Conservation (phyloP, 1,140 invertebrate species). For the Samia ricini region DNA sequence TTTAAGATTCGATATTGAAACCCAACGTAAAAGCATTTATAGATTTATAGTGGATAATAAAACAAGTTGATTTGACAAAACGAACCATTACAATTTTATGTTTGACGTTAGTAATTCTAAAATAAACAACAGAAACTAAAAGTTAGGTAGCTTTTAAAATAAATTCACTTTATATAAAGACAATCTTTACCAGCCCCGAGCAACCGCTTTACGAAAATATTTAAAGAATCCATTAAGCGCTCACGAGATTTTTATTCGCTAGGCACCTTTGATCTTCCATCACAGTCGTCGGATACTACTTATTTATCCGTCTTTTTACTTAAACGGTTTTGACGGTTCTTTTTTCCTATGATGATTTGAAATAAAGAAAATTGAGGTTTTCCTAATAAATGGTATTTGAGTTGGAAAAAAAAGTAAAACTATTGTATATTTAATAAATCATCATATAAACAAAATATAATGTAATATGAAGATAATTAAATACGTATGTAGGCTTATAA, state of each 20-base stretch:
- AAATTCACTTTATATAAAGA: not conserved
- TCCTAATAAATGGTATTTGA: not conserved
- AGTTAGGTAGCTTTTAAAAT: not conserved
- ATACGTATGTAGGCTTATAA: no score
- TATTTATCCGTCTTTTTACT: not conserved
- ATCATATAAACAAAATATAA: no score
- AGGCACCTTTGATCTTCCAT: conserved; percentile 5
- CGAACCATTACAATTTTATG: no score
- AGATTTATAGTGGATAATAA: no score
- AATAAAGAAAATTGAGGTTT: not conserved
- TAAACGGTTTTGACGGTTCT: not conserved
- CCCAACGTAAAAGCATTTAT: no score
- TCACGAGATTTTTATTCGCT: conserved; percentile 4
- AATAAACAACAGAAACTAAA: not conserved
- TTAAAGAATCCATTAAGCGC: not conserved
- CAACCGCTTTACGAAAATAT: not conserved
- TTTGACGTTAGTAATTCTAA: not conserved
- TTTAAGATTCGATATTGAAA: no score
- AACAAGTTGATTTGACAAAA: no score
- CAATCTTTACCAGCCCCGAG: not conserved
- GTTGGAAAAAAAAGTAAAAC: no score
- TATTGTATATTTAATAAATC: no score
- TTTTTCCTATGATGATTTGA: not conserved
- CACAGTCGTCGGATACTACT: not conserved
- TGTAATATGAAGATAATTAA: no score